These are phyloP conservation scores for Austrolebias charrua DNA, from an alignment of 2,797 vertebrate species.

Conservation along the genomic window DNA sequence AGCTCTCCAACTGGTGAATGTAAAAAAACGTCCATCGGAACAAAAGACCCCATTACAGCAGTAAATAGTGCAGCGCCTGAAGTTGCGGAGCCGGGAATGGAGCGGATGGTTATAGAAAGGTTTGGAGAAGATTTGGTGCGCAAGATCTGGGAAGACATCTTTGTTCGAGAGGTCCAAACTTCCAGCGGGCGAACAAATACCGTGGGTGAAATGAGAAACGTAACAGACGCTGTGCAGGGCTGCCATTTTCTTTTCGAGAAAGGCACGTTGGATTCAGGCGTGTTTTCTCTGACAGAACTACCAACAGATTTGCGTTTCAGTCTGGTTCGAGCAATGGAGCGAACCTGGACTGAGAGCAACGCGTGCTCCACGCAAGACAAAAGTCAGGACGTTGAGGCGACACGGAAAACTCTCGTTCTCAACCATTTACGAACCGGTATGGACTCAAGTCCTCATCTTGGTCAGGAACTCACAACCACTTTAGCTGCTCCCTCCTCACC, in stretches of 20 bases:
- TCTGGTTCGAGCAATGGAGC: constrained; percentile 10
- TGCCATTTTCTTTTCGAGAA: constrained; percentile 27
- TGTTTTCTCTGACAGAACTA: constrained; percentile 40
- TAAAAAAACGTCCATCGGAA: constrained; percentile 48
- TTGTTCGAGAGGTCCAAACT: constrained; percentile 22
- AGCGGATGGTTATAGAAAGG: constrained; percentile 42
- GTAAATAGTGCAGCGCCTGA: constrained; percentile 38
- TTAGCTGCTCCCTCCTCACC: constrained; percentile 7
- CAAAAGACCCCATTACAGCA: constrained; percentile 51
- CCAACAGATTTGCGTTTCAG: constrained; percentile 23
- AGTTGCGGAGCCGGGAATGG: constrained; percentile 32
- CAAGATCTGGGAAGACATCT: constrained; percentile 59
- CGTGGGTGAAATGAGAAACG: constrained; percentile 24
- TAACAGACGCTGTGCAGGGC: constrained; percentile 12
- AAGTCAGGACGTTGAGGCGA: neutral
- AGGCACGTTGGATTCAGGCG: constrained; percentile 46
- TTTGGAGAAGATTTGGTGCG: constrained; percentile 59
- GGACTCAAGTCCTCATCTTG: constrained; percentile 33
- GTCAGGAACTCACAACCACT: constrained; percentile 10
- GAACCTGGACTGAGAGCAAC: neutral
- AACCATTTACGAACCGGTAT: constrained; percentile 22
- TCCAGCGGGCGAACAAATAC: constrained; percentile 13
- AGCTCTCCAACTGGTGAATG: constrained; percentile 50
- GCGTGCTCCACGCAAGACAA: constrained; percentile 11
- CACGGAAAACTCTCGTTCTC: constrained; percentile 11